Evolutionary conservation across 2,888 invertebrate species (phyloP).

Genomic region (Bellardia bayeri): DNA sequence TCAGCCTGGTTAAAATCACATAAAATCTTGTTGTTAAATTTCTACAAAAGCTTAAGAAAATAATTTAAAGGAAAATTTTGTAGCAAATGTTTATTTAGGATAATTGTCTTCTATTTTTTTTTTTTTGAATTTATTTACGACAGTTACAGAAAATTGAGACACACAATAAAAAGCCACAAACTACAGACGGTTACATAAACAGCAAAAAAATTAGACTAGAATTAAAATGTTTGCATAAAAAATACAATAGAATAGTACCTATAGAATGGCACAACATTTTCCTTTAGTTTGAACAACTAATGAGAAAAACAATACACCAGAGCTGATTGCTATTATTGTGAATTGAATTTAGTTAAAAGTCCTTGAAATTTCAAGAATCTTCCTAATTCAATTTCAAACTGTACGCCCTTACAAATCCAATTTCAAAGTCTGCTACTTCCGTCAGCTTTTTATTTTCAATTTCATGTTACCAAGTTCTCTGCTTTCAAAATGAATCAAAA

Average conservation of each 20-base stretch:
- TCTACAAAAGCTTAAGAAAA: background rate
- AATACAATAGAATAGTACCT: background rate
- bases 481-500: background rate
- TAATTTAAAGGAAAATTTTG: background rate
- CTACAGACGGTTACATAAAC: background rate
- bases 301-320: background rate
- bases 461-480: background rate
- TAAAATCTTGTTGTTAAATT: background rate
- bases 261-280: background rate
- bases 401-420: conserved; percentile 23
- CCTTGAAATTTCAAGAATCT: conserved; percentile 48
- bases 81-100: conserved; percentile 43
- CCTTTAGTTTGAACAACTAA: conserved; percentile 34
- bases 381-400: conserved; percentile 35
- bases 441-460: conserved; percentile 22
- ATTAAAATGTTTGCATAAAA: background rate
- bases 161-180: background rate
- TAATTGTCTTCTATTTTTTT: conserved; percentile 3
- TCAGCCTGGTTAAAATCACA: background rate
- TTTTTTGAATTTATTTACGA: conserved; percentile 2
- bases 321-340: conserved; percentile 19
- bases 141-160: background rate
- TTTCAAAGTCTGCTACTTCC: conserved; percentile 33
- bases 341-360: conserved; percentile 33
- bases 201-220: background rate